These are phyloP conservation scores for Rhabdornis inornatus DNA, from an alignment of 2,113 vertebrate species.

Conservation along the genomic window DNA sequence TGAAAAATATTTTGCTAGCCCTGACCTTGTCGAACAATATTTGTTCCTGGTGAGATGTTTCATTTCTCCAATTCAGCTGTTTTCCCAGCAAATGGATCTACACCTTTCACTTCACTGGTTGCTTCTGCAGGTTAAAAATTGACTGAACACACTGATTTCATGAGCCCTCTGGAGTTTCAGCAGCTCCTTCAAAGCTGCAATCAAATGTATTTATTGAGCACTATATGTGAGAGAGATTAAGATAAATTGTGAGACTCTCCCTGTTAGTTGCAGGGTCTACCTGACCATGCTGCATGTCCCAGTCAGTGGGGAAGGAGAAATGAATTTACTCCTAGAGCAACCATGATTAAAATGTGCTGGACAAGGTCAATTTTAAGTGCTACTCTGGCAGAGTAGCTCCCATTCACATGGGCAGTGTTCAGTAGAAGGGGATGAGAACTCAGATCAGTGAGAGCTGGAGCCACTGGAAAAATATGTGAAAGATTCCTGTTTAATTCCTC, in stretches of 20 bases:
- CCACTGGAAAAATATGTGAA: background rate
- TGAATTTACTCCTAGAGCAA: background rate
- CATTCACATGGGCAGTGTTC: background rate
- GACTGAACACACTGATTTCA: background rate
- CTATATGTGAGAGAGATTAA: background rate
- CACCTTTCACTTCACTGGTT: background rate
- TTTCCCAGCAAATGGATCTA: background rate
- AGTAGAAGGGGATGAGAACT: background rate
- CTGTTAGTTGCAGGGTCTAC: background rate
- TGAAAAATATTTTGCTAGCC: background rate
- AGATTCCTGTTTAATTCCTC: background rate
- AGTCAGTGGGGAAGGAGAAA: background rate
- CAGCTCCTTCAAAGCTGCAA: slow-evolving; percentile 6
- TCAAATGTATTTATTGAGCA: slow-evolving; percentile 5
- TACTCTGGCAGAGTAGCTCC: background rate
- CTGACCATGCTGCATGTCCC: background rate
- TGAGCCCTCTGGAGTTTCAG: background rate
- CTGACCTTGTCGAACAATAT: background rate
- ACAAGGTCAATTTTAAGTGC: background rate
- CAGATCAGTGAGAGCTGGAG: background rate
- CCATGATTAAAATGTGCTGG: background rate
- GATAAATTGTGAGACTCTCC: background rate
- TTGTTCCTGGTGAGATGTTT: slow-evolving; percentile 6
- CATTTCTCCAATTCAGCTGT: background rate
- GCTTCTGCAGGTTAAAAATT: background rate